Conservation (phyloP, 2,113 vertebrate species). For the Antigone vipio region DNA sequence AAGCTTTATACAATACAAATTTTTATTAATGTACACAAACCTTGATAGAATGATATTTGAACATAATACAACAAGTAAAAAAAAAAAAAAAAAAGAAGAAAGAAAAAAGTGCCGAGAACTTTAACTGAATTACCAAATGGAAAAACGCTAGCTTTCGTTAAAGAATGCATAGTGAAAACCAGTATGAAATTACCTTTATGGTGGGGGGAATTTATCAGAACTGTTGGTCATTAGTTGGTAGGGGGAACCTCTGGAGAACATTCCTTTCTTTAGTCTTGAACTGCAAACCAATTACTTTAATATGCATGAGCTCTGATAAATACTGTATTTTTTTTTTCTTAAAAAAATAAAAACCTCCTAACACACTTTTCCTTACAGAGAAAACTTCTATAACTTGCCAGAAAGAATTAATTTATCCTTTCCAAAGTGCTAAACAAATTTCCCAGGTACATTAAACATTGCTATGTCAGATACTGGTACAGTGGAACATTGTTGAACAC, state of each 20-base stretch:
- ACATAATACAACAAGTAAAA: constrained; percentile 82
- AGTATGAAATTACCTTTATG: constrained; percentile 63
- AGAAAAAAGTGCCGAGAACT: constrained; percentile 81
- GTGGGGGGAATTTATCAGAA: constrained; percentile 63
- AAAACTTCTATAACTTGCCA: constrained; percentile 73
- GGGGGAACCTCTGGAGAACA: constrained; percentile 56
- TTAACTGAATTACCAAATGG: constrained; percentile 74
- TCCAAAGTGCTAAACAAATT: constrained; percentile 90
- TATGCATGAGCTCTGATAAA: constrained; percentile 73
- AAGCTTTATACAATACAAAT: constrained; percentile 99
- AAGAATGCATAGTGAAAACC: constrained; percentile 72
- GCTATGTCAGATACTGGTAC: constrained; percentile 73
- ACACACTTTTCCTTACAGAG: constrained; percentile 76
- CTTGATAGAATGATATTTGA: constrained; percentile 81
- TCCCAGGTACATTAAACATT: constrained; percentile 74
- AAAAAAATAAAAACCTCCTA: constrained; percentile 80
- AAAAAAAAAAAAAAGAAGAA: constrained; percentile 68
- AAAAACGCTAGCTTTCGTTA: constrained; percentile 68
- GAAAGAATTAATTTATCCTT: constrained; percentile 82
- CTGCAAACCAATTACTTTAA: constrained; percentile 66
- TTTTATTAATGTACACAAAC: constrained; percentile 87
- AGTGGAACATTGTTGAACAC: constrained; percentile 34
- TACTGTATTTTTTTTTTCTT: constrained; percentile 67
- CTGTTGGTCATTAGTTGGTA: constrained; percentile 66
- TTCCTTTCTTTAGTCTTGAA: constrained; percentile 73